These are phyloP conservation scores for Lindbergichthys nudifrons DNA, from an alignment of 2,797 vertebrate species.

Conservation along the genomic window DNA sequence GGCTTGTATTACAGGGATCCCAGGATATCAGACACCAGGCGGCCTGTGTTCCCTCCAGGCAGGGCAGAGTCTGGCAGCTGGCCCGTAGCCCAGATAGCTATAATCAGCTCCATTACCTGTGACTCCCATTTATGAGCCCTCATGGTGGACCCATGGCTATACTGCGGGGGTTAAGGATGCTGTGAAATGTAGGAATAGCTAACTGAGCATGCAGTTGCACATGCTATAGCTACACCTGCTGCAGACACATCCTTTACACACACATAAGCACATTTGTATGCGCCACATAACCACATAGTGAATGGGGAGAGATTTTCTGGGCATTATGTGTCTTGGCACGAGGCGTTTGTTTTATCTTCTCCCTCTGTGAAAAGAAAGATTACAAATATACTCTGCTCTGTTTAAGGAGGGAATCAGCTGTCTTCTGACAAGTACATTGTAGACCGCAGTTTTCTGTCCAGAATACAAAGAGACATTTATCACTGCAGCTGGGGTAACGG, in stretches of 20 bases:
- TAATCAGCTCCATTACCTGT: constrained; percentile 87
- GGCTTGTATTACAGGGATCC: constrained; percentile 91
- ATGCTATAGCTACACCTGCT: constrained; percentile 49
- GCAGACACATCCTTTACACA: constrained; percentile 28
- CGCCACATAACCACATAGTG: constrained; percentile 28
- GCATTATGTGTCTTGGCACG: constrained; percentile 72
- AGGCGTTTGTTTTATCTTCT: constrained; percentile 73
- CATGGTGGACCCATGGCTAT: constrained; percentile 66
- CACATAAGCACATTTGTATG: constrained; percentile 10
- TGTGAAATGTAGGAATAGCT: constrained; percentile 53
- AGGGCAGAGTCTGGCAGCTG: constrained; percentile 83
- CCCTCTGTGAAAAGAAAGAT: constrained; percentile 73
- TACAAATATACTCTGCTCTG: constrained; percentile 74
- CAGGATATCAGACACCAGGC: constrained; percentile 91
- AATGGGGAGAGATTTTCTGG: too few relatives aligned
- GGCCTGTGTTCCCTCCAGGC: constrained; percentile 83
- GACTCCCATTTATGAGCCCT: constrained; percentile 78
- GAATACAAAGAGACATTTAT: constrained; percentile 88
- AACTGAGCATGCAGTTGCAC: constrained; percentile 47
- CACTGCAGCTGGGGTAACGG: constrained; percentile 83
- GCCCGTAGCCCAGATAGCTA: constrained; percentile 85
- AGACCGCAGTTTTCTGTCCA: constrained; percentile 80
- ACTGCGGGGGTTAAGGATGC: constrained; percentile 61
- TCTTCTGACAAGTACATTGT: constrained; percentile 84
- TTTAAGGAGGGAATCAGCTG: constrained; percentile 80